Base-by-base conservation (phyloP, 2,888 invertebrate species). In the Kuschelorhynchus macadamiae region DNA sequence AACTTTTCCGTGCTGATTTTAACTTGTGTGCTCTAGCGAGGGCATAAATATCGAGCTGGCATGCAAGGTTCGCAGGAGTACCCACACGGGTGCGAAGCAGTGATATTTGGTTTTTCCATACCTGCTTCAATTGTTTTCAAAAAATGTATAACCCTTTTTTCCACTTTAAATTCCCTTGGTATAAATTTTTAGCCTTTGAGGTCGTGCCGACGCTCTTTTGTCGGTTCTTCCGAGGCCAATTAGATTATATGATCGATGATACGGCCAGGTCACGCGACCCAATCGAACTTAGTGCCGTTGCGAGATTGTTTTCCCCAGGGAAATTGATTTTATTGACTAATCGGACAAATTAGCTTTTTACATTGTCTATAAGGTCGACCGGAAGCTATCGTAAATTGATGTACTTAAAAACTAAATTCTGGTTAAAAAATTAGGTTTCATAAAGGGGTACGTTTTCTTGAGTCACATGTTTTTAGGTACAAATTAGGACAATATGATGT, bases 191-290 rank as follows among this genome's bases (percentile, higher is more conserved):
- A 60, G 56, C 56, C 81, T 79, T 81, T 77, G 78, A 79, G 75
- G 73, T 65, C 69, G 59, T 55, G 75, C 77, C 78, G 76, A 70
- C 68, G 55, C 41, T 68, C 82, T 83, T 85, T 85, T 85, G 83
- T 84, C 85, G 85, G 85, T 82, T 80, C 80, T 78, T 74, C 72
- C 77, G 71, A 78, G 77, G 78, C 81, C 82, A 82, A 82, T 82
- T 82, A 82, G 80, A 81, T 79, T 78, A 81, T 80, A 81, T 82
- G 82, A 82, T 81, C 78, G 80, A 82, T 81, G 77, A 73, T 74
- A 71, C 71, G 72, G 77, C 67, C 55, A 50, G 62, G 78, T 80
- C 81, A 81, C 81, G 81, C 81, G 77, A 81, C 73, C 75, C 62
- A 55, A 41, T 64, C 66, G 56, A 46, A 61, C 68, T 63, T 68